Conservation (phyloP, 2,888 invertebrate species). For the Cephus pulcher region DNA sequence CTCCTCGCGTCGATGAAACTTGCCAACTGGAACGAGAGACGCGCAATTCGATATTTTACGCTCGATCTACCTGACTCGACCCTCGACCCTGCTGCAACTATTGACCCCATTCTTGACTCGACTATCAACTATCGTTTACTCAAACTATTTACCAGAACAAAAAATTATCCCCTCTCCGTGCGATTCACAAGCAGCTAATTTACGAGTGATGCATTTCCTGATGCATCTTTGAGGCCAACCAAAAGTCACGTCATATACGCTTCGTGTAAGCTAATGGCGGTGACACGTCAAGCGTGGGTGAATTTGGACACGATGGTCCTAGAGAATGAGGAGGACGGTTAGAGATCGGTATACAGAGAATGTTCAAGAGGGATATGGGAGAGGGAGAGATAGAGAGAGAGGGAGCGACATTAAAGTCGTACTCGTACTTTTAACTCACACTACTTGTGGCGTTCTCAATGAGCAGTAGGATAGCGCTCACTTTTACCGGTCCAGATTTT, state of each 20-base stretch:
- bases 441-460: background rate
- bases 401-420: background rate
- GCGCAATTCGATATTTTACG: background rate
- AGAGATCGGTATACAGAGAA: background rate
- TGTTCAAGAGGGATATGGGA: background rate
- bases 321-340: background rate
- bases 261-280: background rate
- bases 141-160: background rate
- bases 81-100: background rate
- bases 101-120: background rate
- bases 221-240: background rate
- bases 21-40: background rate
- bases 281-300: background rate
- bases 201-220: background rate
- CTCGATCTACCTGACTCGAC: background rate
- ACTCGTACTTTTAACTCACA: background rate
- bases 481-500: constrained; percentile 31
- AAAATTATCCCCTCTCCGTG: background rate
- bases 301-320: background rate
- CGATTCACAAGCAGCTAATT: background rate
- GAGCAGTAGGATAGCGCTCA: constrained; percentile 17
- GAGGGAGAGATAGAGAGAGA: background rate
- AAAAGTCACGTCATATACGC: background rate
- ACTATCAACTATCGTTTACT: background rate
- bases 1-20: background rate